phyloP scores from a whole-genome alignment of 2,113 vertebrate species.

The Pterocles orientalis region DNA sequence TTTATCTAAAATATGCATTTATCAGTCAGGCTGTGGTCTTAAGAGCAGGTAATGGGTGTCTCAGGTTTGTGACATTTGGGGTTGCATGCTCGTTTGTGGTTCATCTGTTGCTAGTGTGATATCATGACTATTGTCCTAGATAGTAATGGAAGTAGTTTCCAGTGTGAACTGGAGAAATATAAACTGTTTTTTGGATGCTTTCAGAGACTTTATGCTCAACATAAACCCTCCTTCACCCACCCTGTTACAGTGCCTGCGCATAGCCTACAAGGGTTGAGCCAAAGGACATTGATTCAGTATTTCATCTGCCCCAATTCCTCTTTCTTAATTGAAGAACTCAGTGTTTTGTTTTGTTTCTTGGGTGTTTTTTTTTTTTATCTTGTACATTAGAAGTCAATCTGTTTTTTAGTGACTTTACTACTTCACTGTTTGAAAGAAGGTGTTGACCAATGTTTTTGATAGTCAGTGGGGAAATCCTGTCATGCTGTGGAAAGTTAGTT shows the following conservation, averaged over 20 bases:
- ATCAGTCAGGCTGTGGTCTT: neutral
- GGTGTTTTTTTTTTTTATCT: neutral
- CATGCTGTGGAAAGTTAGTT: neutral
- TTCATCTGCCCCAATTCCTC: neutral
- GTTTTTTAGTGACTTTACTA: neutral
- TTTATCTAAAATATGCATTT: neutral
- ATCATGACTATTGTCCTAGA: neutral
- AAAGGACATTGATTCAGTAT: neutral
- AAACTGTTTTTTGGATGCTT: neutral
- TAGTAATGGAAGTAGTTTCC: neutral
- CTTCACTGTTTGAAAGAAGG: neutral
- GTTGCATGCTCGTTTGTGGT: neutral
- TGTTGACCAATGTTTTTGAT: neutral
- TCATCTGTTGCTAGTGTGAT: neutral
- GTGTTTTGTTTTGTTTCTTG: neutral
- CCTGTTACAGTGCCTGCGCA: neutral
- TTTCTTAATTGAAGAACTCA: neutral
- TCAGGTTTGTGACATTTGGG: neutral
- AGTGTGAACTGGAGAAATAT: neutral
- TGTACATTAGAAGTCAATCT: neutral
- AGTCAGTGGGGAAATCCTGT: neutral
- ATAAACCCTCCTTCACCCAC: neutral
- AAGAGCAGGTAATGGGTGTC: neutral
- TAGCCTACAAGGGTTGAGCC: fast-evolving
- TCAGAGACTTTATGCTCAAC: neutral